Percentiles rank a stretch among this genome's conserved stretches.
Conservation (phyloP, 2,113 vertebrate species). For the Corynorhinus townsendii region DNA sequence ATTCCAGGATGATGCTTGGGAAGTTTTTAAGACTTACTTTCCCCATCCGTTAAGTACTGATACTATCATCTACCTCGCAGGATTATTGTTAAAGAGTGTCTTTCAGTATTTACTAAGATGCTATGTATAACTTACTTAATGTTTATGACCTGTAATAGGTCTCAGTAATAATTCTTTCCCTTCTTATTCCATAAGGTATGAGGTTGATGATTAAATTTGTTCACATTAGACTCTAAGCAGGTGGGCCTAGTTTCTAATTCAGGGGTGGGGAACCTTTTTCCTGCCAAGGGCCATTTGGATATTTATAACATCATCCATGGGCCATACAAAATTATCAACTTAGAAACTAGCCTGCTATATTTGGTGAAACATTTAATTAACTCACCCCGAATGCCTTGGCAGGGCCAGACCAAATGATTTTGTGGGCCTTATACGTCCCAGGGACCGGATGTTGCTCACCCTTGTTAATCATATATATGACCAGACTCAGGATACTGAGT, state of each 20-base stretch:
- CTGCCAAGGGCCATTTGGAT: too few species aligned
- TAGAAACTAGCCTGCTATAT: too few species aligned
- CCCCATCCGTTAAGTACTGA: background rate
- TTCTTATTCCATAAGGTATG: background rate
- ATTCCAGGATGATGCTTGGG: background rate
- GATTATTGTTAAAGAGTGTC: background rate
- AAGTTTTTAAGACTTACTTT: background rate
- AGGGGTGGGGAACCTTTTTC: too few species aligned
- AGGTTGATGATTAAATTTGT: background rate
- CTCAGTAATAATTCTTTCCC: background rate
- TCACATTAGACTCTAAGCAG: background rate
- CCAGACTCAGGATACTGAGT: background rate
- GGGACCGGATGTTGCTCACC: too few species aligned
- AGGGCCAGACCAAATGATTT: too few species aligned
- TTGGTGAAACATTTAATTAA: too few species aligned
- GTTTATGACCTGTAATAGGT: background rate
- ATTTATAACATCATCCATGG: too few species aligned
- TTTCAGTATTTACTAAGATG: background rate
- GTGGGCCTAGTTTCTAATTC: background rate
- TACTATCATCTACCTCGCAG: background rate
- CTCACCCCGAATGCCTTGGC: too few species aligned
- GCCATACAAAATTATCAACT: too few species aligned
- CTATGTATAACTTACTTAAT: background rate
- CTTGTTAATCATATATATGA: background rate
- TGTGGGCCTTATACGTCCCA: too few species aligned